Evolutionary conservation across 2,797 vertebrate species (phyloP).

Genomic region (Microctenopoma steveboyesi): DNA sequence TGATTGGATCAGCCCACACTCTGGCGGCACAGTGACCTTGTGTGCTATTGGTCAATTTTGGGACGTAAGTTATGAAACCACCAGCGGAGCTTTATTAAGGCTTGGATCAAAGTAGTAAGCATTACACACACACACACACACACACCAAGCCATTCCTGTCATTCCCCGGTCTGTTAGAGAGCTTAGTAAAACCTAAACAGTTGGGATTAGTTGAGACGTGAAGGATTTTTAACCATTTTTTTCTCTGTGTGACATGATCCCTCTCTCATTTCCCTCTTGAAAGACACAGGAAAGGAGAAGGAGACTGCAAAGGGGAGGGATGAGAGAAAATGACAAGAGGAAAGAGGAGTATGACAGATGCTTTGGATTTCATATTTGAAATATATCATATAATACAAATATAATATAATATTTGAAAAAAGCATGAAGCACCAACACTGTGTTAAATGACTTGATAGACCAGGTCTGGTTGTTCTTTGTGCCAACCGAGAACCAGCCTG

Average conservation of each 20-base stretch:
- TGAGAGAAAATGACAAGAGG: slow-evolving; percentile 14
- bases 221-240: slow-evolving; percentile 65
- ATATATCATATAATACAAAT: too few species aligned
- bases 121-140: slow-evolving; percentile 31
- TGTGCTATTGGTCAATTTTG: slow-evolving; percentile 66
- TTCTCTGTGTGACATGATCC: slow-evolving; percentile 48
- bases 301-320: neutral
- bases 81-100: slow-evolving; percentile 43
- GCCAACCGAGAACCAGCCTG: neutral
- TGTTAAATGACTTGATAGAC: neutral
- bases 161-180: slow-evolving; percentile 47
- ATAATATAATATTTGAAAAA: neutral
- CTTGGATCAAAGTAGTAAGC: slow-evolving; percentile 27
- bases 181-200: slow-evolving; percentile 67
- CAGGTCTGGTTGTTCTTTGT: neutral
- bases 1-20: slow-evolving; percentile 77
- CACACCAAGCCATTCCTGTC: slow-evolving; percentile 32
- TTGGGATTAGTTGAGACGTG: slow-evolving; percentile 67
- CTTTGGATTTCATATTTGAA: neutral
- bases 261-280: slow-evolving; percentile 29
- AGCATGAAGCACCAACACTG: neutral
- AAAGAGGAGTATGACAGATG: slow-evolving; percentile 2
- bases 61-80: slow-evolving; percentile 65
- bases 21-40: slow-evolving; percentile 57
- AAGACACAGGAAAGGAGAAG: slow-evolving; percentile 12